These are phyloP conservation scores for Chiloscyllium punctatum DNA, from an alignment of 2,797 vertebrate genomes.

Conservation along the genomic window DNA sequence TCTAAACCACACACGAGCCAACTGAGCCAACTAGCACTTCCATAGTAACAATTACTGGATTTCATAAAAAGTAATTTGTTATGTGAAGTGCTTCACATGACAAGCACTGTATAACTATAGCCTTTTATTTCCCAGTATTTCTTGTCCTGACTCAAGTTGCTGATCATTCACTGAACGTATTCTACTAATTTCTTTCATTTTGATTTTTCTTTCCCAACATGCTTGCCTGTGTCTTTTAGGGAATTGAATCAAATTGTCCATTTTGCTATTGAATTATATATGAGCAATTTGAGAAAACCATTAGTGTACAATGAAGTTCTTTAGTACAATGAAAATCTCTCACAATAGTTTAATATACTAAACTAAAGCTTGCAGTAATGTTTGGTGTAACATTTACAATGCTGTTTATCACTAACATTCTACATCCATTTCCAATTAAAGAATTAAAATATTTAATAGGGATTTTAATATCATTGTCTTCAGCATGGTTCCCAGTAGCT, in stretches of 20 bases:
- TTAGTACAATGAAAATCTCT: background rate
- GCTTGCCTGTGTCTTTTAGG: background rate
- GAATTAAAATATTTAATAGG: background rate
- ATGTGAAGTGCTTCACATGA: background rate
- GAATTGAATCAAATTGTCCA: background rate
- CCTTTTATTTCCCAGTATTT: background rate
- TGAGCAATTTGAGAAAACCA: background rate
- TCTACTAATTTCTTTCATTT: background rate
- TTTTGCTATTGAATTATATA: background rate
- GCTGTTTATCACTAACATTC: background rate
- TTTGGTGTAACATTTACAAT: background rate
- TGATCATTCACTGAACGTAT: background rate
- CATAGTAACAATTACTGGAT: background rate
- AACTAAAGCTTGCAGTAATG: background rate
- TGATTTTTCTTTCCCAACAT: background rate
- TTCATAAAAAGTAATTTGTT: background rate
- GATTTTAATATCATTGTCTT: background rate
- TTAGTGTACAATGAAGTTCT: background rate
- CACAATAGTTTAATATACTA: background rate
- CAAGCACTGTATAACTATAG: background rate
- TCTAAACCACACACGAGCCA: too few species aligned
- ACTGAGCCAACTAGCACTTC: background rate
- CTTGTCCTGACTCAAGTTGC: background rate
- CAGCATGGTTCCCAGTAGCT: background rate
- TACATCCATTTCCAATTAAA: background rate